These are phyloP conservation scores for Oscheius sp. DNA, from an alignment of 2,888 invertebrate species.

Conservation along the genomic window DNA sequence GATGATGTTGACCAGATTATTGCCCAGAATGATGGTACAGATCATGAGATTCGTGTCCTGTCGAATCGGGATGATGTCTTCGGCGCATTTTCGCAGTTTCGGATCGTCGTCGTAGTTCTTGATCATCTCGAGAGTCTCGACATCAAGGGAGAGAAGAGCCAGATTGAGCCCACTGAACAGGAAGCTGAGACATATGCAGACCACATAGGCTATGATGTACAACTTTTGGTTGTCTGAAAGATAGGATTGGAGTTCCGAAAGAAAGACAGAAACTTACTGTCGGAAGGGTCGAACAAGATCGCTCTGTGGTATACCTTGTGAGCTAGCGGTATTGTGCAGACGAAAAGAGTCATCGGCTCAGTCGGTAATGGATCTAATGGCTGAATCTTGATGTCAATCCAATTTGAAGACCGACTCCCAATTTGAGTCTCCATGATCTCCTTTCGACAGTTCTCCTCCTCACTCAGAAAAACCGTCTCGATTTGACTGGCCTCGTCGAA, in stretches of 20 bases:
- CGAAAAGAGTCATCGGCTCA: not conserved
- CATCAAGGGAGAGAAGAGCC: constrained; percentile 23
- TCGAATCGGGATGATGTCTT: constrained; percentile 28
- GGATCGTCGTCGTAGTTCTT: constrained; percentile 8
- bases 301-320: not conserved
- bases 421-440: not conserved
- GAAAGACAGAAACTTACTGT: not conserved
- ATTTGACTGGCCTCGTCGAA: not conserved
- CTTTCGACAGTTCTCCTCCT: constrained; percentile 10
- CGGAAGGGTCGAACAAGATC: not conserved
- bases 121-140: constrained; percentile 31
- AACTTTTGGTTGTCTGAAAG: constrained; percentile 2
- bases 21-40: constrained; percentile 31
- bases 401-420: not conserved
- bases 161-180: constrained; percentile 32
- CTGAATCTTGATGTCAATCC: not conserved
- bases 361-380: not conserved
- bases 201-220: not conserved
- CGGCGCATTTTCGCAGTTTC: constrained; percentile 17
- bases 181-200: constrained; percentile 13
- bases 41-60: constrained; percentile 21
- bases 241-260: not conserved
- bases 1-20: constrained; percentile 5
- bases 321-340: constrained; percentile 7
- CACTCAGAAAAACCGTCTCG: not conserved